Conservation (phyloP, 2,888 invertebrate genomes). For the Liopterus haemorrhoidalis region DNA sequence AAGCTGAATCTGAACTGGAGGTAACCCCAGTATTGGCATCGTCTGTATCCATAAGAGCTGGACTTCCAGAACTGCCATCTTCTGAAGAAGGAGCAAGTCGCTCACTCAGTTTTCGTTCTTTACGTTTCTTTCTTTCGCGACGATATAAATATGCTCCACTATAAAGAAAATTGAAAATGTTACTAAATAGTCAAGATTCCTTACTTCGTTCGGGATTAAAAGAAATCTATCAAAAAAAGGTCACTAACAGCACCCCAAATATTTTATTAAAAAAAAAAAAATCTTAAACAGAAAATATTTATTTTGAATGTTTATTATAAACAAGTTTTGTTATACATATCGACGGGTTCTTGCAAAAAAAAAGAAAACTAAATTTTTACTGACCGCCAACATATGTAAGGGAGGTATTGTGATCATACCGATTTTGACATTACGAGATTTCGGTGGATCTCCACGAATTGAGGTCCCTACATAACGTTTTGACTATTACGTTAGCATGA, state of each 20-base stretch:
- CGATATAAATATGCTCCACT: constrained; percentile 73
- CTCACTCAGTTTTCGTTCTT: constrained; percentile 47
- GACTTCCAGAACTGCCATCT: constrained; percentile 66
- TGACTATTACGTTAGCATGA: too few species aligned
- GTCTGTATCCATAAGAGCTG: constrained; percentile 42
- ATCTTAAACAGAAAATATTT: too few species aligned
- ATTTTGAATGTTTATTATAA: too few species aligned
- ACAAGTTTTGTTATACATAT: too few species aligned
- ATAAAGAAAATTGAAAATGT: constrained; percentile 30
- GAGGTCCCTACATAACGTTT: too few species aligned
- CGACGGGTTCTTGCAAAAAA: too few species aligned
- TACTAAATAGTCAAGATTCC: constrained; percentile 1
- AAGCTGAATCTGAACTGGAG: constrained; percentile 42
- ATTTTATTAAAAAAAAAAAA: too few species aligned
- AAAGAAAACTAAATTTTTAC: too few species aligned
- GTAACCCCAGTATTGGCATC: constrained; percentile 33
- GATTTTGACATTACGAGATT: too few species aligned
- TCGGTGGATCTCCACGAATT: too few species aligned
- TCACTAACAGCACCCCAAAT: not conserved
- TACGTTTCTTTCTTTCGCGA: constrained; percentile 66
- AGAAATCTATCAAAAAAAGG: constrained; percentile 4
- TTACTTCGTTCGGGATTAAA: constrained; percentile 1
- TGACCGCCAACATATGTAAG: too few species aligned
- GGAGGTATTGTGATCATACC: too few species aligned
- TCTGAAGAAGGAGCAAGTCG: constrained; percentile 57